phyloP scores from a whole-genome alignment of 2,797 vertebrate genomes.

The Denticeps clupeoides region DNA sequence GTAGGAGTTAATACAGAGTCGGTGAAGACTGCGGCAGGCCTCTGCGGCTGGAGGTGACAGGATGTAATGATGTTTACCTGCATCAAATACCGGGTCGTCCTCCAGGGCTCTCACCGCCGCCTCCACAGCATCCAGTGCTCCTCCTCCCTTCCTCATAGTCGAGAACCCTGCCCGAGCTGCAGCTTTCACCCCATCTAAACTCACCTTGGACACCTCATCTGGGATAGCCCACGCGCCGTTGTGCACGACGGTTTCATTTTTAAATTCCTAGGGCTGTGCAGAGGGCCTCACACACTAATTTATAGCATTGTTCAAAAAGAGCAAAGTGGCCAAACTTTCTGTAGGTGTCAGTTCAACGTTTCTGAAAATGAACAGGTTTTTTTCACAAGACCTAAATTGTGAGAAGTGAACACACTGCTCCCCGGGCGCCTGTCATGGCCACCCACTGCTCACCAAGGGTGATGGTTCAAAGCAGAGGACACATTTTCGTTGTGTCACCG shows the following conservation, averaged over 20 bases:
- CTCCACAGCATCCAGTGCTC: slow-evolving; percentile 62
- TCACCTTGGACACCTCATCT: slow-evolving; percentile 42
- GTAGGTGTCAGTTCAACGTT: too few relatives aligned
- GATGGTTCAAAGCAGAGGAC: too few relatives aligned
- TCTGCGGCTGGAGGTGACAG: too few relatives aligned
- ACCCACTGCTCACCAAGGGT: too few relatives aligned
- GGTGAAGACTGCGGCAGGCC: too few relatives aligned
- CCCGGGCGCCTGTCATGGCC: too few relatives aligned
- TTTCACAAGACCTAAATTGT: too few relatives aligned
- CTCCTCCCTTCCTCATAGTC: slow-evolving; percentile 45
- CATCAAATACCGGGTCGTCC: slow-evolving; percentile 51
- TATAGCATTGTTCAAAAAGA: not conserved
- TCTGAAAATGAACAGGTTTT: too few relatives aligned
- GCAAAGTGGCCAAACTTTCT: slow-evolving; percentile 18
- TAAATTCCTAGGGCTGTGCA: not conserved
- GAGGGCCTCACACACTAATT: slow-evolving; percentile 10
- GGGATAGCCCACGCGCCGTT: slow-evolving; percentile 68
- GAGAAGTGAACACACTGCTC: too few relatives aligned
- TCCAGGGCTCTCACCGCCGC: slow-evolving; percentile 55
- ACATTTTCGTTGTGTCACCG: too few relatives aligned
- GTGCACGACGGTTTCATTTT: too few relatives aligned
- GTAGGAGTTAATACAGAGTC: too few relatives aligned
- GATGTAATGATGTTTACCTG: slow-evolving; percentile 40
- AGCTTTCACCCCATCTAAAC: slow-evolving; percentile 52
- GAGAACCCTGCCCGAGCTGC: slow-evolving; percentile 44